A percentile compares a stretch with the other conserved stretches of the same genome.
phyloP scores from a whole-genome alignment of 2,797 vertebrate species.

The Catamblyrhynchus diadema region DNA sequence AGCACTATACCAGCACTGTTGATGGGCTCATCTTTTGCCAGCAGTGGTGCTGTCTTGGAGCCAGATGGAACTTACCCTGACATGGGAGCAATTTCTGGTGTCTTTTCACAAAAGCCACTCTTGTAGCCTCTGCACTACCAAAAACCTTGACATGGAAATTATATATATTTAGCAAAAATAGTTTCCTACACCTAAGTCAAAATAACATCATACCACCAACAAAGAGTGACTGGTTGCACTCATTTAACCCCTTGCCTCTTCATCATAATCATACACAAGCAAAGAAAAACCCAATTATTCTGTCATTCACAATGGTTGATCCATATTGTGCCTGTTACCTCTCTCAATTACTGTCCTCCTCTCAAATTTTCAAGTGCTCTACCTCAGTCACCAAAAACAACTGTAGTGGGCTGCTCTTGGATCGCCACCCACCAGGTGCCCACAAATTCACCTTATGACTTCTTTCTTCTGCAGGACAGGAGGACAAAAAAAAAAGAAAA shows the following conservation, averaged over 20 bases:
- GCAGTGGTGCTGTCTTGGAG: not conserved
- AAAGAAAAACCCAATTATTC: not conserved
- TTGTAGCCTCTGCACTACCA: accelerated
- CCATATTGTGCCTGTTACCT: not conserved
- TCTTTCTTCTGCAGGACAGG: not conserved
- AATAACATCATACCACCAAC: not conserved
- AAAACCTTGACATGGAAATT: not conserved
- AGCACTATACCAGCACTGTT: accelerated
- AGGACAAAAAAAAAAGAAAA: not conserved
- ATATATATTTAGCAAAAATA: not conserved
- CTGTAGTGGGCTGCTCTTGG: not conserved
- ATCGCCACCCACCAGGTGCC: not conserved
- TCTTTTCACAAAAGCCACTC: not conserved
- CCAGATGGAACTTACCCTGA: not conserved
- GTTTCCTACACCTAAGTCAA: not conserved
- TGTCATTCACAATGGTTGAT: not conserved
- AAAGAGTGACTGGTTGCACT: not conserved
- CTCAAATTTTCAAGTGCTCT: not conserved
- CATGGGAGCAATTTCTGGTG: not conserved
- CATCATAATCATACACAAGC: not conserved
- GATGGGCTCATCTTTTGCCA: not conserved
- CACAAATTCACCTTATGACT: not conserved
- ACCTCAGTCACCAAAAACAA: not conserved
- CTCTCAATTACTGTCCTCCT: not conserved
- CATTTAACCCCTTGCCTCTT: not conserved